These are phyloP conservation scores for Ceratina australensis DNA, from an alignment of 1,140 invertebrate genomes.

Conservation along the genomic window DNA sequence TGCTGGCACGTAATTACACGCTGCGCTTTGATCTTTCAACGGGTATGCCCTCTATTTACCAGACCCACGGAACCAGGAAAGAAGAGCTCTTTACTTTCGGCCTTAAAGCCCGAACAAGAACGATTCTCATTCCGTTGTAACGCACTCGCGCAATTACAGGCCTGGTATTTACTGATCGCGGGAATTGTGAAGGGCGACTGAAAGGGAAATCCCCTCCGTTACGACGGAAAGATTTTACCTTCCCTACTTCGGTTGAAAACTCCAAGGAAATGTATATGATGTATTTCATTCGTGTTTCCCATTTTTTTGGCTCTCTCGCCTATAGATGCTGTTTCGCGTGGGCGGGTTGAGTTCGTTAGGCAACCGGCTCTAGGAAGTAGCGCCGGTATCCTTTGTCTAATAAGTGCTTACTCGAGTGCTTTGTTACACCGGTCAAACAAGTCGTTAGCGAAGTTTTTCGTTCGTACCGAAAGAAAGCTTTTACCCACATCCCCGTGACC, in stretches of 20 bases:
- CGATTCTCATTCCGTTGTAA: slow-evolving; percentile 10
- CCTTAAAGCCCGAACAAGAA: background rate
- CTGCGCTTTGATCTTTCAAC: slow-evolving; percentile 40
- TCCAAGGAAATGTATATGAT: background rate
- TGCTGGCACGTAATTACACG: slow-evolving; percentile 34
- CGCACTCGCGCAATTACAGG: slow-evolving; percentile 67
- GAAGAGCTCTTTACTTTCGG: slow-evolving; percentile 19
- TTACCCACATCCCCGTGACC: too few relatives aligned
- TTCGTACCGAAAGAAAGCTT: too few relatives aligned
- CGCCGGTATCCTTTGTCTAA: too few relatives aligned
- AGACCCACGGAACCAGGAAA: background rate
- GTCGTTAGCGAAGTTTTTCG: too few relatives aligned
- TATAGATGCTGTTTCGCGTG: too few relatives aligned
- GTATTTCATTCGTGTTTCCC: too few relatives aligned
- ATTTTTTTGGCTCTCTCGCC: too few relatives aligned
- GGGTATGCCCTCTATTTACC: slow-evolving; percentile 32
- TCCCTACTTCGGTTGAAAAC: slow-evolving; percentile 26
- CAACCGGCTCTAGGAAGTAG: too few relatives aligned
- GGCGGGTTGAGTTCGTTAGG: too few relatives aligned
- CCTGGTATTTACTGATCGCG: slow-evolving; percentile 50
- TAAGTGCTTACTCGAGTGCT: too few relatives aligned
- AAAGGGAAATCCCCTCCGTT: slow-evolving; percentile 54
- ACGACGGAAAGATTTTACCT: slow-evolving; percentile 50
- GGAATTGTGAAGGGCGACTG: slow-evolving; percentile 62
- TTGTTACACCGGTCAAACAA: too few relatives aligned